Percentiles rank a stretch among this genome's conserved stretches.
These are phyloP conservation scores for Amphibalanus amphitrite DNA, from an alignment of 1,140 invertebrate genomes.

Conservation along the genomic window DNA sequence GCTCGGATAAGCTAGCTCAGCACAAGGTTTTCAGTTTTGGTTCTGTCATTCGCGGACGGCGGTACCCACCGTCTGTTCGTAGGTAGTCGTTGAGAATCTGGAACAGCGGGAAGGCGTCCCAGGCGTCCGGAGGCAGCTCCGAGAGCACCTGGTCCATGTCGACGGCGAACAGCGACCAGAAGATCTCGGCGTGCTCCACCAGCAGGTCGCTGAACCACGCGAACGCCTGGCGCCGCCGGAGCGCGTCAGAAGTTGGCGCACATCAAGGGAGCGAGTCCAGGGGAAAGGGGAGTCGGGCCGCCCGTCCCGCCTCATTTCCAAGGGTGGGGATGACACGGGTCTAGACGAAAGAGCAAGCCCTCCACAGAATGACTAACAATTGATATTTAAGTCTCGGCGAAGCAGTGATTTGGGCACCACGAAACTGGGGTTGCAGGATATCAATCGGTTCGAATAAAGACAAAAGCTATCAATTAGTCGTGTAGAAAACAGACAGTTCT, in stretches of 20 bases:
- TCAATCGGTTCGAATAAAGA: too few species aligned
- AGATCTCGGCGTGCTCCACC: conserved; percentile 98
- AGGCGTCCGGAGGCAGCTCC: conserved; percentile 88
- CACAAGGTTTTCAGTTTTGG: too few species aligned
- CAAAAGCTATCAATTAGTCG: too few species aligned
- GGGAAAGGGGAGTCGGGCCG: too few species aligned
- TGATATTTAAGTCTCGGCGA: too few species aligned
- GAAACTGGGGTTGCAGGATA: too few species aligned
- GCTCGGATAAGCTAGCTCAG: neutral
- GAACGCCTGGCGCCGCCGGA: conserved; percentile 60
- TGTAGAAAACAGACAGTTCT: too few species aligned
- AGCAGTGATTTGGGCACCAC: too few species aligned
- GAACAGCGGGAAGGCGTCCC: conserved; percentile 98
- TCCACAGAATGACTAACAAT: too few species aligned
- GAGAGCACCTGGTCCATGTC: conserved; percentile 97
- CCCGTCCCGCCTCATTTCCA: too few species aligned
- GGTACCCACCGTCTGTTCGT: conserved; percentile 61
- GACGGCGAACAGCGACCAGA: conserved; percentile 97
- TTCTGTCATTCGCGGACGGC: neutral
- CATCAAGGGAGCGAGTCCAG: neutral
- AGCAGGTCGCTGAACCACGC: conserved; percentile 99
- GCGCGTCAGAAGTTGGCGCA: neutral
- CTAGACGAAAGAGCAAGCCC: too few species aligned
- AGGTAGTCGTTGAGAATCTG: conserved; percentile 98
- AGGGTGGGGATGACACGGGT: too few species aligned